Evolutionary conservation across 2,113 vertebrate species (phyloP).

Genomic region (Fregetta grallaria): DNA sequence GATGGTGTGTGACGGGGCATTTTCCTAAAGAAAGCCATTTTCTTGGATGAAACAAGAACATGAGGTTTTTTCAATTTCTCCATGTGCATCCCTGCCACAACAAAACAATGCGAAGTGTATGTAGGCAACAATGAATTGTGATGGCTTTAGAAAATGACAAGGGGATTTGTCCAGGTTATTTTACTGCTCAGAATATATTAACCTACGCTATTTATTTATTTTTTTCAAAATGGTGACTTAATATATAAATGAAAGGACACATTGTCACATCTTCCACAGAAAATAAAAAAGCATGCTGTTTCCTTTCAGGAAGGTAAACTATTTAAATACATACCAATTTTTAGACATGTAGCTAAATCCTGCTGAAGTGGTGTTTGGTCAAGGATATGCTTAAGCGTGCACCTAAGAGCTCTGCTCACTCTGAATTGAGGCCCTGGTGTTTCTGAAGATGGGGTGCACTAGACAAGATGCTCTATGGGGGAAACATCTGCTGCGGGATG

Average conservation of each 20-base stretch:
- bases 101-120: constrained; percentile 33
- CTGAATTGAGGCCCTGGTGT: fast-evolving
- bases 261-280: not conserved
- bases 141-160: constrained; percentile 20
- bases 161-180: constrained; percentile 27
- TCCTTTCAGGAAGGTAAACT: not conserved
- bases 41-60: not conserved
- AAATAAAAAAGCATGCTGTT: not conserved
- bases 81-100: constrained; percentile 28
- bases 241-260: not conserved
- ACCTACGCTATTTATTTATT: not conserved
- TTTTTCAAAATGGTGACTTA: not conserved
- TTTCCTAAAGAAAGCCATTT: constrained; percentile 5
- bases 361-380: not conserved
- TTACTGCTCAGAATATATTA: constrained; percentile 29
- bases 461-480: not conserved
- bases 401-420: not conserved
- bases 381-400: not conserved
- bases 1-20: constrained; percentile 17
- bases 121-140: not conserved
- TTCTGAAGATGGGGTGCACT: not conserved
- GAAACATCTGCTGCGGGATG: not conserved
- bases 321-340: not conserved
- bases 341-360: not conserved
- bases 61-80: not conserved